Evolutionary conservation across 1,140 invertebrate genomes (phyloP).

Genomic region (Drosophila yakuba): DNA sequence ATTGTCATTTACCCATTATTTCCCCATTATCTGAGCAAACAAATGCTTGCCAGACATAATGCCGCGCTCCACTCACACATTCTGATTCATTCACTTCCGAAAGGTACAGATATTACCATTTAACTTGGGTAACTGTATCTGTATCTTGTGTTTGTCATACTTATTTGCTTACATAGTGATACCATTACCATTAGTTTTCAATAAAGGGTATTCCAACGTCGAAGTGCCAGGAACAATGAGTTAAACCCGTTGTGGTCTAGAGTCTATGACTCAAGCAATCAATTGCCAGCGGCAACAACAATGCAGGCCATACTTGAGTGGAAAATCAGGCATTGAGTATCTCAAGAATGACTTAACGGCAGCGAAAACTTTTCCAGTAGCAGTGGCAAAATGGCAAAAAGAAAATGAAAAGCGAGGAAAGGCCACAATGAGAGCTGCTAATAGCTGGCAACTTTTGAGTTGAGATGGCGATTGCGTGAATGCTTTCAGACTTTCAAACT

Average conservation of each 20-base stretch:
- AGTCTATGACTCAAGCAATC: conserved; percentile 77
- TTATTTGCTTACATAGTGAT: too few relatives aligned
- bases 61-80: not conserved
- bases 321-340: conserved; percentile 75
- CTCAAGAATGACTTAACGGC: conserved; percentile 79
- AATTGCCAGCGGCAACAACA: conserved; percentile 62
- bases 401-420: conserved; percentile 23
- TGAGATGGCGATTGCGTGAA: conserved; percentile 58
- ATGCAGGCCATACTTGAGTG: conserved; percentile 59
- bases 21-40: not conserved
- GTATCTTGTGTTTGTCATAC: too few relatives aligned
- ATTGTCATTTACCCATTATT: not conserved
- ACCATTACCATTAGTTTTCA: not conserved
- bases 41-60: not conserved
- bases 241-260: conserved; percentile 65
- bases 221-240: not conserved
- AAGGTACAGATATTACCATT: not conserved
- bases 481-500: conserved; percentile 72
- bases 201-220: conserved; percentile 8
- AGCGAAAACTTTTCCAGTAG: conserved; percentile 56
- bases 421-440: conserved; percentile 64
- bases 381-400: conserved; percentile 2
- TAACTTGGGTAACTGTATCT: not conserved
- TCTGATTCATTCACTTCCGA: not conserved
- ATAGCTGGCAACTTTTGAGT: conserved; percentile 63